phyloP scores from a whole-genome alignment of 2,797 vertebrate genomes.

The Muscicapa comitata region DNA sequence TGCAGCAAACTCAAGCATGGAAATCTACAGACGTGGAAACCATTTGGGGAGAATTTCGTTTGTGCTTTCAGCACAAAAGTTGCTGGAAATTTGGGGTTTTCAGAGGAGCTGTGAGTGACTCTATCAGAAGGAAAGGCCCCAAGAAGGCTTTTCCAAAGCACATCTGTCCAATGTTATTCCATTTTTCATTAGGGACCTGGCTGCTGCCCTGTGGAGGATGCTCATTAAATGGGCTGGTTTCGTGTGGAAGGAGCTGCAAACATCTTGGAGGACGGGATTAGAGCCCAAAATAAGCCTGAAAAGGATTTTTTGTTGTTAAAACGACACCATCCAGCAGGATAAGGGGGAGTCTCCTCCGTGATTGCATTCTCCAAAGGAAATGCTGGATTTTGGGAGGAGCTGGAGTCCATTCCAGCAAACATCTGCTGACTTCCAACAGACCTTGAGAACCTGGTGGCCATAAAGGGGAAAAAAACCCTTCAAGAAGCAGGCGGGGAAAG shows the following conservation, averaged over 20 bases:
- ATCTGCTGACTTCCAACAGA: not conserved
- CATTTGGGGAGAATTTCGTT: not conserved
- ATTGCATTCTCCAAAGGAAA: not conserved
- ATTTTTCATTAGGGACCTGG: not conserved
- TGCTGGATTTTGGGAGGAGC: not conserved
- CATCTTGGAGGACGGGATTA: not conserved
- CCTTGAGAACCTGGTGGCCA: not conserved
- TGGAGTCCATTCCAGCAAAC: not conserved
- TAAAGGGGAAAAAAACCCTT: not conserved
- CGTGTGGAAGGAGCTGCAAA: not conserved
- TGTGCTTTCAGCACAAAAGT: not conserved
- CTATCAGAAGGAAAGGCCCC: not conserved
- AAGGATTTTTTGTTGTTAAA: not conserved
- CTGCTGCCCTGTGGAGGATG: not conserved
- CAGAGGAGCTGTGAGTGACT: not conserved
- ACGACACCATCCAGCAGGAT: not conserved
- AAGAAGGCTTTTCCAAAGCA: not conserved
- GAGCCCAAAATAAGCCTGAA: not conserved
- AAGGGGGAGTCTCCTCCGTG: not conserved
- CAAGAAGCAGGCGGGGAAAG: not conserved
- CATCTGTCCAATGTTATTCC: not conserved
- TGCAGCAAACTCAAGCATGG: not conserved
- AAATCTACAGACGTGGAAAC: not conserved
- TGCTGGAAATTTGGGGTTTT: not conserved
- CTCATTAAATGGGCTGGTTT: not conserved